phyloP scores from a whole-genome alignment of 2,888 invertebrate species.

The Dendrolimus houi region DNA sequence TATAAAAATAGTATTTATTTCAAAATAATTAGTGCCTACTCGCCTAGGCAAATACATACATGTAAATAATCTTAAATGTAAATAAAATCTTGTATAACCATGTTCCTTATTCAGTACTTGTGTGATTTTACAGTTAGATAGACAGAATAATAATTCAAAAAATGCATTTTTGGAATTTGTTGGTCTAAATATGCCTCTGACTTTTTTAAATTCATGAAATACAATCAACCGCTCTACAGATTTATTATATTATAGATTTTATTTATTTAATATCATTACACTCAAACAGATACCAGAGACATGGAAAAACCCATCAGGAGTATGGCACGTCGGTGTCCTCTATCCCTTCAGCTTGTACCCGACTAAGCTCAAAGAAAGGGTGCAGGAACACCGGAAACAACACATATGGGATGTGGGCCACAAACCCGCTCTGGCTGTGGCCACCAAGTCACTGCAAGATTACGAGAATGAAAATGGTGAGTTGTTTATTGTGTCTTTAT shows the following conservation, averaged over 20 bases:
- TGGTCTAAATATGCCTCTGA: too few species aligned
- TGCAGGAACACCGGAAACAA: conserved; percentile 86
- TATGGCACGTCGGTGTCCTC: conserved; percentile 92
- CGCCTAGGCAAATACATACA: too few species aligned
- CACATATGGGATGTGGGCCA: conserved; percentile 91
- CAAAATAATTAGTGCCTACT: too few species aligned
- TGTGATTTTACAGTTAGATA: too few species aligned
- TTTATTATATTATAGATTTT: neutral
- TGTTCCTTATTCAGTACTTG: too few species aligned
- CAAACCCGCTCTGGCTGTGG: conserved; percentile 86
- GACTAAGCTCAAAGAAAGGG: conserved; percentile 86
- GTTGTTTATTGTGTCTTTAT: conserved; percentile 6
- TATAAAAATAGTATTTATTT: too few species aligned
- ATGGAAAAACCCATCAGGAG: conserved; percentile 91
- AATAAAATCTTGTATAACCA: too few species aligned
- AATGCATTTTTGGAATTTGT: too few species aligned
- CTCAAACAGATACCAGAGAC: conserved; percentile 81
- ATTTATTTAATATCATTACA: conserved; percentile 1
- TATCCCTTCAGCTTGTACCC: conserved; percentile 92
- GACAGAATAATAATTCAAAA: too few species aligned
- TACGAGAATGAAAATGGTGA: conserved; percentile 82
- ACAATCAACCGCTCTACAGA: neutral
- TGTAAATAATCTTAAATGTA: too few species aligned
- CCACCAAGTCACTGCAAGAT: conserved; percentile 83
- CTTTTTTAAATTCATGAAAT: too few species aligned